Evolutionary conservation across 23 tunicate genomes (phyloP), one percentile per base, ranked within the genome.

Genomic region (Aplidium turbinatum): DNA sequence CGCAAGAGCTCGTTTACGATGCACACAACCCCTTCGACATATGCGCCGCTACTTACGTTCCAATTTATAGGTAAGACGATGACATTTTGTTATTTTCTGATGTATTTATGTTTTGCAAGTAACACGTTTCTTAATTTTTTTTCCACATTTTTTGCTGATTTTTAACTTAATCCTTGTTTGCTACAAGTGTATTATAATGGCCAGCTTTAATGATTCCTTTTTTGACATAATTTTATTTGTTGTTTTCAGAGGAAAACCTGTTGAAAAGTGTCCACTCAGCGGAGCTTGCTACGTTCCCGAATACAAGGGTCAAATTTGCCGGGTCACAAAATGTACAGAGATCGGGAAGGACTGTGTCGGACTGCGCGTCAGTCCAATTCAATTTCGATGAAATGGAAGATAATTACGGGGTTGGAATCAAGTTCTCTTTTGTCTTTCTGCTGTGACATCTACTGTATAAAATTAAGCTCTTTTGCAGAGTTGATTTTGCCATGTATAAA

Each of bases 1-100:
- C 85, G 20, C 85, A 81, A 29, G 94, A 87, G 33, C 33, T 93
- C 51, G 35, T 19, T 26, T 93, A 86, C 75, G 94, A 93, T 48
- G 89, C 93, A 33, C 98, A 93, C 63, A 93, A 93, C 63, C 98
- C 98, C 18, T 93, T 93, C 82, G 98, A 93, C 42, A 86, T 93
- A 18, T 93, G 98, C 50, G 95, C 90, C 42, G 98, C 98, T 29
- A 48, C 85, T 1, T 93, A 93, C 54, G 34, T 76, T 27, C 98
- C 98, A 27, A 75, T 92, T 18, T 92, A 92, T 84, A 92, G 93
- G 98, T 92, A 0, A 22, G 82, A 35, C 20, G 20, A n/a, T n/a
- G n/a, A n/a, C n/a, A n/a, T n/a, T 56, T 56, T 18, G 16, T 45
- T 11, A 11, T 11, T 45, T 16, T 11, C 16, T 45, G 16, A 11